phyloP scores from a whole-genome alignment of 1,140 invertebrate genomes.

The Leptestheria dahalacensis region DNA sequence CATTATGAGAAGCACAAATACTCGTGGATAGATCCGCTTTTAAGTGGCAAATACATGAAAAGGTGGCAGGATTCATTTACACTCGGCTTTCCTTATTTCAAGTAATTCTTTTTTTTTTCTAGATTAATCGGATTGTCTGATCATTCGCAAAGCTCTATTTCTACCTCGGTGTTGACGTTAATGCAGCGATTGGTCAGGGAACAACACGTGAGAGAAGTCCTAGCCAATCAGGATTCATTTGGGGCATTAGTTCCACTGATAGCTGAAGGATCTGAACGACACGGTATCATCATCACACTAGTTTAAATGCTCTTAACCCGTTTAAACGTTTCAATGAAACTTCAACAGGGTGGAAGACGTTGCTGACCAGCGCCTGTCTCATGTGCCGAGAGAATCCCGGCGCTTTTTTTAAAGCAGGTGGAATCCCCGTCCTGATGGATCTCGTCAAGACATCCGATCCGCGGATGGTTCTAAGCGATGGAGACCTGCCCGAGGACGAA shows the following conservation, averaged over 20 bases:
- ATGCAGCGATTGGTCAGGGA: conserved; percentile 2
- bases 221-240: conserved; percentile 1
- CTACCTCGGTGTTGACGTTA: not conserved
- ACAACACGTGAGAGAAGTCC: not conserved
- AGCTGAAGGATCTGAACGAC: conserved; percentile 1
- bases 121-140: not conserved
- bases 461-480: not conserved
- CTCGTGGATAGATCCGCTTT: not conserved
- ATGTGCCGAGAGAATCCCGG: conserved; percentile 1
- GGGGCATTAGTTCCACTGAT: conserved; percentile 2
- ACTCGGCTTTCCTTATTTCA: not conserved
- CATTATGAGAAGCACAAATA: not conserved
- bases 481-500: too few relatives aligned
- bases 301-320: too few relatives aligned
- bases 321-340: too few relatives aligned
- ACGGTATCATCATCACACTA: too few relatives aligned
- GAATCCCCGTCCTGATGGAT: not conserved
- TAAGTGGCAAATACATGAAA: not conserved
- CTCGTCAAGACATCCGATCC: not conserved
- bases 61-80: not conserved
- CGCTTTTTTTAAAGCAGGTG: not conserved
- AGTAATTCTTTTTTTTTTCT: not conserved
- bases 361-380: not conserved
- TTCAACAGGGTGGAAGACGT: not conserved
- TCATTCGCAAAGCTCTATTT: not conserved